Base-by-base conservation (phyloP, 2,113 vertebrate species). In the Hyla sarda region DNA sequence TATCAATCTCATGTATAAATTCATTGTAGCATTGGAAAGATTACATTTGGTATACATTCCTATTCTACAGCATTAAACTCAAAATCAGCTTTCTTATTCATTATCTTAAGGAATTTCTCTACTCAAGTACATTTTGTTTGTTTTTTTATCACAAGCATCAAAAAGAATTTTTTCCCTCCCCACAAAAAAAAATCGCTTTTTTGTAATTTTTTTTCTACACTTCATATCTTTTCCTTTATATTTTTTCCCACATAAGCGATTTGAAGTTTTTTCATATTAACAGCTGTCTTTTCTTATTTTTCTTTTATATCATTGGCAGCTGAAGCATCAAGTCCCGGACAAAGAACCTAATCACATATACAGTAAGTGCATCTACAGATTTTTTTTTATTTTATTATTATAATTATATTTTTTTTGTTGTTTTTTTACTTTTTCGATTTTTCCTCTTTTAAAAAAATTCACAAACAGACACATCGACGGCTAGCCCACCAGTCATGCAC, bases 1-100 rank as follows among this genome's bases (percentile, higher is more conserved):
- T 97, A 96, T 98, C 97, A 96, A 97, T 99, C 96, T 99, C 96
- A 96, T 96, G 97, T 99, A 98, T 99, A 98, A 99, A 99, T 96
- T 97, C 96, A 96, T 97, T 90, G 97, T 97, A 96, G 97, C 97
- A 96, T 98, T 93, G 95, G 97, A 96, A 97, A 97, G 97, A 96
- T 98, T 98, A 99, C 97, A 99, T 98, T 97, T 98, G 97, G 97
- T 97, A 94, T 96, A 97, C 96, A 96, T 97, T 93, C 95, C 97
- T 98, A 98, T 95, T 97, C 98, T 98, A 99, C 96, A 97, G 96
- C 96, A 95, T 96, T 95, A 96, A 95, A 96, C 97, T 97, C 96
- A 94, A 94, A 95, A 95, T 96, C 96, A 95, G 94, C 95, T 94
- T 91, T 96, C 94, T 97, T 96, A 92, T 88, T 91, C 90, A 88